Base-by-base conservation (phyloP, 1,140 invertebrate genomes). In the Drosophila bocqueti region DNA sequence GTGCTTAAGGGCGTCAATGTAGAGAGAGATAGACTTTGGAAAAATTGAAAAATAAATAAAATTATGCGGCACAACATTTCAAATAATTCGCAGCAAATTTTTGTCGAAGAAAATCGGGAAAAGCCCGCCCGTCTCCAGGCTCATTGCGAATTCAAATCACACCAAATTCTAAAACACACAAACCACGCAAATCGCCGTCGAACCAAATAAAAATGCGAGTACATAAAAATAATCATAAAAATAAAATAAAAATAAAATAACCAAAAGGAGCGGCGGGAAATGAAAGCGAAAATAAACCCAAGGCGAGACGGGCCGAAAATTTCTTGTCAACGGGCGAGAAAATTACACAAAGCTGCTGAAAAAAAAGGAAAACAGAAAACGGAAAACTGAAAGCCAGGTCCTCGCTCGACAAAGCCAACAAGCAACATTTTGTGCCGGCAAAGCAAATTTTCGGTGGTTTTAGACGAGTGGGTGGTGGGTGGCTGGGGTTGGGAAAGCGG, bases 41-140 rank as follows among this genome's bases (percentile, higher is more conserved):
- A 58, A 89, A 89, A 89, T 89, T 89, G 84, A 89, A 89, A 89
- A 89, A 84, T 84, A 89, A 90, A 89, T 84, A 89, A 84, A 87
- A 87, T 89, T 87, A 89, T 87, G 84, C 83, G 77, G 84, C 79
- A 67, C 68, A 77, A 54, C 31, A 52, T 86, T 74, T 42, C 52
- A 82, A 86, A 79, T 79, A 83, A 82, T 85, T 81, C 54, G 21
- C 45, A 24, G 18, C 16, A 24, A 29, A 3, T 13, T 49, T 26
- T 4, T 26, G 4, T 26, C 26, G 47, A 24, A n/a, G 26, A n/a
- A 43, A 40, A 49, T 50, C 45, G 4, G 26, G 26, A 11, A 29
- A 50, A 50, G 24, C 47, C 4, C 3, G 9, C 42, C 42, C 18
- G 55, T 21, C 11, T 21, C 18, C 21, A 76, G 78, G 67, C 75